Base-by-base conservation (phyloP, 2,113 vertebrate species). In the Myiozetetes cayanensis region DNA sequence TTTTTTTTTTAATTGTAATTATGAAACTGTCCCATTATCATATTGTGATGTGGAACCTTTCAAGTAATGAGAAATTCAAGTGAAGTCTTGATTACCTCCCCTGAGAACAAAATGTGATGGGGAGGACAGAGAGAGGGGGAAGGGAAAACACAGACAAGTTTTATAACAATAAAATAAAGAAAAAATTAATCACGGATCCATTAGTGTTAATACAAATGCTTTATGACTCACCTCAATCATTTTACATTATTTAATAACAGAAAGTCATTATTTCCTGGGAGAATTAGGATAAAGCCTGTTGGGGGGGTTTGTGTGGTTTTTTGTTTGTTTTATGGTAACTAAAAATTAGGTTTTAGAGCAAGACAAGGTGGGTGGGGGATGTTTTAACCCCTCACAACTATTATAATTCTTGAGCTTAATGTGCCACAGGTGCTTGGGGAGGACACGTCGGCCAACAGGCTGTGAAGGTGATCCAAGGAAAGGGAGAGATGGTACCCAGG, bases 161-260 rank as follows among this genome's bases (percentile, higher is more conserved):
- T 95, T 93, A 76, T 72, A 89, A 90, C 75, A 89, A 95, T 93
- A 95, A 97, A 96, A 95, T 95, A 95, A 88, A 92, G 86, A 65
- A 93, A 95, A 93, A 96, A 96, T 92, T 96, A 96, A 97, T 96
- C 84, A 90, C 9, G 39, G 96, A 35, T 95, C 96, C 89, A 94
- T 97, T 96, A 94, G 91, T 91, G 92, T 94, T 96, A 94, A 96
- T 93, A 96, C 92, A 92, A 95, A 96, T 94, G 87, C 91, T 95
- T 96, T 87, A 65, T 96, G 96, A 96, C 84, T 96, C 91, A 94
- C 95, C 96, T 96, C 95, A 93, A 89, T 94, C 94, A 85, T 89
- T 96, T 92, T 86, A 82, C 86, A 83, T 94, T 96, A 96, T 94
- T 97, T 96, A 96, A 97, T 96, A 96, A 96, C 94, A 95, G 92